These are phyloP conservation scores for Lerema accius DNA, from an alignment of 1,140 invertebrate species.

Conservation along the genomic window DNA sequence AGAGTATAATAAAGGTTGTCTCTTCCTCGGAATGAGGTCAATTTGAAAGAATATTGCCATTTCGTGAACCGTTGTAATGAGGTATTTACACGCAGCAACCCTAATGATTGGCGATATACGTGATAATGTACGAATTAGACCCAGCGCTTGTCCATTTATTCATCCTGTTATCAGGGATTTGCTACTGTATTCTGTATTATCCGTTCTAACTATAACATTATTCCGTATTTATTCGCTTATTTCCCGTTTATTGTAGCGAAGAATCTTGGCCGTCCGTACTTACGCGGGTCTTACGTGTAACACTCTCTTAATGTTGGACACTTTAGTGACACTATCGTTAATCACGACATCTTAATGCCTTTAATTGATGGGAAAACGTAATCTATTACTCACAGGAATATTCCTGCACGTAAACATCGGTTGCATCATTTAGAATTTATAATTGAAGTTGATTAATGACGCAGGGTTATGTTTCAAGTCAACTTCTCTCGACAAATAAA, in stretches of 20 bases:
- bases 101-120: conserved; percentile 22
- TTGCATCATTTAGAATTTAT: too few relatives aligned
- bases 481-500: too few relatives aligned
- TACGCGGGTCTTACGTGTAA: conserved; percentile 10
- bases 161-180: conserved; percentile 28
- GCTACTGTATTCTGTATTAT: conserved; percentile 27
- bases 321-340: not conserved
- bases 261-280: conserved; percentile 1
- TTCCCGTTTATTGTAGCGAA: conserved; percentile 11
- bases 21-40: too few relatives aligned
- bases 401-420: too few relatives aligned
- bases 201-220: conserved; percentile 26
- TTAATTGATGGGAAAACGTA: too few relatives aligned
- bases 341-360: too few relatives aligned
- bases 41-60: not conserved
- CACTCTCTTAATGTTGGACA: not conserved
- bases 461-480: too few relatives aligned
- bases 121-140: conserved; percentile 26
- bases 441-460: too few relatives aligned
- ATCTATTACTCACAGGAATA: too few relatives aligned
- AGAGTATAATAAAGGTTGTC: too few relatives aligned
- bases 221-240: conserved; percentile 25
- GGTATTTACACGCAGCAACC: not conserved
- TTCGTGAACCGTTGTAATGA: not conserved
- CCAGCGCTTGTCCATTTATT: conserved; percentile 24